Conservation (phyloP, 2,888 invertebrate genomes). For the Melipona beecheii region DNA sequence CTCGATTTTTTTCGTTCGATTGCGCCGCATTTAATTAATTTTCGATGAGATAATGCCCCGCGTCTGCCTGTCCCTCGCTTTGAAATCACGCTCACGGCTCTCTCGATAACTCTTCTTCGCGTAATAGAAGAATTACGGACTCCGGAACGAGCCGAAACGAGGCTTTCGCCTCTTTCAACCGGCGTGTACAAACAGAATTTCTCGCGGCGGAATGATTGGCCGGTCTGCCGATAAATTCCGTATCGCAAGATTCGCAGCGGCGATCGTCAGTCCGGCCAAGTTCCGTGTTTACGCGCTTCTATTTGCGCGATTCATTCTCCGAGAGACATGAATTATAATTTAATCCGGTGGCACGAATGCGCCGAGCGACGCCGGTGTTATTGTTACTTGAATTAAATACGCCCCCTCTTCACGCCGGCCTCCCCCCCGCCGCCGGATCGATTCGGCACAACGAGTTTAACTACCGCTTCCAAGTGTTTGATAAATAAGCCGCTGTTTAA, state of each 20-base stretch:
- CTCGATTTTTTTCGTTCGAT: background rate
- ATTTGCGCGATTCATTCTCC: slow-evolving; percentile 10
- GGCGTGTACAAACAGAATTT: background rate
- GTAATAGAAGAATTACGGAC: background rate
- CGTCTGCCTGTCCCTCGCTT: no score
- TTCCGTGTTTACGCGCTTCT: slow-evolving; percentile 1
- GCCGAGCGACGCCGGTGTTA: slow-evolving; percentile 2
- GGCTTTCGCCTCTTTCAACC: background rate
- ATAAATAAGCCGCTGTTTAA: slow-evolving; percentile 23
- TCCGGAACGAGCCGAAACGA: background rate
- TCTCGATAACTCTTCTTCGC: background rate
- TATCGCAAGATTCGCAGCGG: background rate
- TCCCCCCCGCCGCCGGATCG: background rate
- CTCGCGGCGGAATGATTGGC: background rate
- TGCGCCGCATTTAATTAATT: background rate
- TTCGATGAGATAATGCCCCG: background rate
- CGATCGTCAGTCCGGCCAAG: background rate
- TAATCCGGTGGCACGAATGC: background rate
- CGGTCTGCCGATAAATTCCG: background rate
- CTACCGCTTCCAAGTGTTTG: background rate
- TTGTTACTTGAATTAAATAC: slow-evolving; percentile 21
- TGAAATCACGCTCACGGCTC: background rate
- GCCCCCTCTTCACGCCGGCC: background rate
- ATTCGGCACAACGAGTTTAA: background rate
- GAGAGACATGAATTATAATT: slow-evolving; percentile 17